Evolutionary conservation across 2,113 vertebrate genomes (phyloP).

Genomic region (mouse (Mus musculus)): DNA sequence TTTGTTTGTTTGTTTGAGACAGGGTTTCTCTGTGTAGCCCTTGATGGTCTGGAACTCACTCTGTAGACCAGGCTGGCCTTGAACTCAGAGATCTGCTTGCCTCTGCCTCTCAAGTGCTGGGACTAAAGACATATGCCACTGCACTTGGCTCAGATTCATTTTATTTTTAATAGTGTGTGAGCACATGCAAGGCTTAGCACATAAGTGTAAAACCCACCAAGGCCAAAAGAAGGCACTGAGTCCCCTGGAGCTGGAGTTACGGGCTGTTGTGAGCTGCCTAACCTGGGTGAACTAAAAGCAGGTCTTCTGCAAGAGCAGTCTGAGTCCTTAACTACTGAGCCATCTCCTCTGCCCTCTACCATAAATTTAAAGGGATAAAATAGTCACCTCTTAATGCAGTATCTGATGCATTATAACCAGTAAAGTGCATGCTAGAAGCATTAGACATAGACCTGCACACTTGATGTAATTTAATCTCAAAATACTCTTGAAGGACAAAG

Average conservation of each 20-base stretch:
- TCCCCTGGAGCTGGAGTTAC: not conserved
- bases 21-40: too few relatives aligned
- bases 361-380: conserved; percentile 32
- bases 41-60: too few relatives aligned
- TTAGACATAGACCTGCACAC: not conserved
- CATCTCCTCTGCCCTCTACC: too few relatives aligned
- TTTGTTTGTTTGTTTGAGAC: too few relatives aligned
- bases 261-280: not conserved
- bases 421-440: not conserved
- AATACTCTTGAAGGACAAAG: conserved; percentile 1
- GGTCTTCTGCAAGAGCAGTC: not conserved
- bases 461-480: conserved; percentile 48
- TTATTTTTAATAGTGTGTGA: not conserved
- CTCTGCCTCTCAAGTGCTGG: too few relatives aligned
- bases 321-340: not conserved
- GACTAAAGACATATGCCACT: too few relatives aligned
- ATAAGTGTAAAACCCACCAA: not conserved
- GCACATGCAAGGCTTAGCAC: too few relatives aligned
- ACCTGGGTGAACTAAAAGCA: not conserved
- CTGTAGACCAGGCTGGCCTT: too few relatives aligned
- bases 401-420: not conserved
- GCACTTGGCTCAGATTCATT: not conserved
- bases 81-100: too few relatives aligned
- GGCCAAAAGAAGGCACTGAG: not conserved
- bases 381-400: not conserved